Conservation (phyloP, 2,113 vertebrate genomes). For the Erpornis zantholeuca region DNA sequence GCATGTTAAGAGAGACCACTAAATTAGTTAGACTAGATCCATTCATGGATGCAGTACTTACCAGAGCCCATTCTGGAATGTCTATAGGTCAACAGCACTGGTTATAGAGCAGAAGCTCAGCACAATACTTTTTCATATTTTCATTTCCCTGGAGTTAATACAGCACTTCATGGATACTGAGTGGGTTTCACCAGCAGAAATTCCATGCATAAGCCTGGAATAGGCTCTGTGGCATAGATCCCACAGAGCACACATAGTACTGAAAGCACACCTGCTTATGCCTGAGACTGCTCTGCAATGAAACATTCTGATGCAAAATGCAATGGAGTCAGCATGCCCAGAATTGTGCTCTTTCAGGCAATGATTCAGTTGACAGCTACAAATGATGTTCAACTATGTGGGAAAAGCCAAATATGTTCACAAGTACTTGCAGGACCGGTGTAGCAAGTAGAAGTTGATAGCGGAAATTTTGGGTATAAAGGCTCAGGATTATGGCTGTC, state of each 20-base stretch:
- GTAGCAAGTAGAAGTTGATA: background rate
- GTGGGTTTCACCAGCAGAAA: background rate
- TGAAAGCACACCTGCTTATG: background rate
- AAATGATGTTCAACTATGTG: background rate
- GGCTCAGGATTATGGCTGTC: background rate
- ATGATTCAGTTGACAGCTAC: background rate
- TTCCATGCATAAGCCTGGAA: background rate
- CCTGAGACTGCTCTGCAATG: background rate
- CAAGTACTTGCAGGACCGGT: background rate
- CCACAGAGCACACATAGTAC: background rate
- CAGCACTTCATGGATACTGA: background rate
- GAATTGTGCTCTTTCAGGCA: background rate
- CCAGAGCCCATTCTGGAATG: background rate
- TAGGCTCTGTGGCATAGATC: background rate
- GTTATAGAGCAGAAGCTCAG: background rate
- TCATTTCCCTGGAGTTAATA: background rate
- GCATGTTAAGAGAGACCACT: background rate
- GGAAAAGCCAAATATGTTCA: background rate
- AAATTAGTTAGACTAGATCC: background rate
- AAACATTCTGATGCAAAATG: background rate
- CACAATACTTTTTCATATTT: background rate
- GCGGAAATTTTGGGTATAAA: background rate
- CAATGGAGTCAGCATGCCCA: background rate
- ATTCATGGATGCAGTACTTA: background rate
- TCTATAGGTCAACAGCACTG: background rate